Evolutionary conservation across 1,140 invertebrate genomes (phyloP).

Genomic region (Trypoxylus dichotomus): DNA sequence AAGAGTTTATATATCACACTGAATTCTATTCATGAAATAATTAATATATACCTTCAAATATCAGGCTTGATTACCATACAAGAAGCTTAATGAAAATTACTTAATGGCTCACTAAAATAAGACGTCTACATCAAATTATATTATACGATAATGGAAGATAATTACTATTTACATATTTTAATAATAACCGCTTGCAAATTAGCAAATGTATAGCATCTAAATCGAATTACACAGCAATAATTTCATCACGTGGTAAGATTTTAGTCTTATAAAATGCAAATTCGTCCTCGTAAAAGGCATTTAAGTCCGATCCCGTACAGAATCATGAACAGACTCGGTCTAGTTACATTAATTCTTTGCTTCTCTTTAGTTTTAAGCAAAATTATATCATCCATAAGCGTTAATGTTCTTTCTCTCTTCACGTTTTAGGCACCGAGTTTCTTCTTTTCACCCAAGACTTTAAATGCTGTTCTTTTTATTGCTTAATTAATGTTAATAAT

Average conservation of each 20-base stretch:
- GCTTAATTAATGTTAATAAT: no score
- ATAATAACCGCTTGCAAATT: no score
- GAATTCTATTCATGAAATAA: neutral
- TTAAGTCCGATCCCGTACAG: neutral
- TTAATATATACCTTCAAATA: neutral
- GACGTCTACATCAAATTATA: no score
- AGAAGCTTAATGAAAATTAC: neutral
- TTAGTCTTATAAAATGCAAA: neutral
- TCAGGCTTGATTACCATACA: neutral
- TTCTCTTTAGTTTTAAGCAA: neutral
- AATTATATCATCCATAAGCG: no score
- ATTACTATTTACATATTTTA: neutral
- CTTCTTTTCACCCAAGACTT: no score
- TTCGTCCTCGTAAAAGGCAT: neutral
- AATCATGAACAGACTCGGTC: neutral
- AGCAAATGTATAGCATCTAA: neutral
- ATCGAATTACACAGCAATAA: neutral
- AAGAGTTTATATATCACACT: no score
- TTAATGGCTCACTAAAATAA: neutral
- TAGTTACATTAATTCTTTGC: neutral
- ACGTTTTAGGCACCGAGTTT: neutral
- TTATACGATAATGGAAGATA: neutral
- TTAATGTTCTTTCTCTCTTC: no score
- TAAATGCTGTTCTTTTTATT: no score
- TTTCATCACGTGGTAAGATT: neutral